Conservation (phyloP, 2,888 invertebrate genomes). For the Willowsia nigromaculata region DNA sequence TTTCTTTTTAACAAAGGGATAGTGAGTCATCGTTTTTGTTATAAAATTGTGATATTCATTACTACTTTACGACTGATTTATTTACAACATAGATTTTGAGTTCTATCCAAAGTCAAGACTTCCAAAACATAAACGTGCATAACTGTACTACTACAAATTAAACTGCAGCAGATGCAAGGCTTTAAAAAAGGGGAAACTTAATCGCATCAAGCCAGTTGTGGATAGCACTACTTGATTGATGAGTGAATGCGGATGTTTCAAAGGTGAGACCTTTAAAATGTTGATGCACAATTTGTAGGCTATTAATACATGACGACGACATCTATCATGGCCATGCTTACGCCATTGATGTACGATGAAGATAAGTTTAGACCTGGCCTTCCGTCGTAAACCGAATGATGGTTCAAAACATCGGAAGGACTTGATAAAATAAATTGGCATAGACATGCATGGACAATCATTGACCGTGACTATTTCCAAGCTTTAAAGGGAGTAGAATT, state of each 20-base stretch:
- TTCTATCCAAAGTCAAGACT: not conserved
- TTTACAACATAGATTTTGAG: not conserved
- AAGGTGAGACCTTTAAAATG: constrained; percentile 3
- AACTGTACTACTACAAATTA: not conserved
- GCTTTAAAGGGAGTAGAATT: not conserved
- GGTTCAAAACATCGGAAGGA: not conserved
- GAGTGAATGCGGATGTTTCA: not conserved
- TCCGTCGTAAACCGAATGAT: constrained; percentile 2
- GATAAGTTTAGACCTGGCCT: not conserved
- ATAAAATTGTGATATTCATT: constrained; percentile 1
- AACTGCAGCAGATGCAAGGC: not conserved
- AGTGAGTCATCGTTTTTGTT: not conserved
- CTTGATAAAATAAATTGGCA: not conserved
- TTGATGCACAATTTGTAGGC: not conserved
- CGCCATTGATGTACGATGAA: not conserved
- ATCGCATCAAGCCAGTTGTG: not conserved
- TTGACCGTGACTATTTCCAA: not conserved
- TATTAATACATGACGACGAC: not conserved
- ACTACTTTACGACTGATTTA: not conserved
- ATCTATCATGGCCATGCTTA: not conserved
- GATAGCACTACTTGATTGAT: no score
- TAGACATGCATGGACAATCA: not conserved
- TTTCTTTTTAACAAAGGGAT: not conserved
- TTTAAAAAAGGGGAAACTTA: no score
- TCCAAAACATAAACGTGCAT: not conserved